Base-by-base conservation (phyloP, 2,888 invertebrate species). In the Lasius fuliginosus region DNA sequence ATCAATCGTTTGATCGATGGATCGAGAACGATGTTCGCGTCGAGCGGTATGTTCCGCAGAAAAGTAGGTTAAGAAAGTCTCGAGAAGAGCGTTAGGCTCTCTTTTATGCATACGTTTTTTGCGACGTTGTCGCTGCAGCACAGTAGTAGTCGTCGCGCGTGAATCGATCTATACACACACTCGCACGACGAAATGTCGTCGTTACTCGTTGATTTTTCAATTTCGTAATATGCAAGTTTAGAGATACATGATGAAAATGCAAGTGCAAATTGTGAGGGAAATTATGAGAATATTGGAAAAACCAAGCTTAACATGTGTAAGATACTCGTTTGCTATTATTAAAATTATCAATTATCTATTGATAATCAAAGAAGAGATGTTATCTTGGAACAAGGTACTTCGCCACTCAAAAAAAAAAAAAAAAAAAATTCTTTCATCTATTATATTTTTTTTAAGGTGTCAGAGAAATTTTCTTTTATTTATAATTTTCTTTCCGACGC, bases 21-120 rank as follows among this genome's bases (percentile, higher is more conserved):
- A 83, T 83, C 30, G 73, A 36, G 84, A 73, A 49, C 58, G 58
- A 60, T 40, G 49, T 53, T 62, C 68, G 68, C 82, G 77, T 83
- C 71, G 62, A 49, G 60, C 53, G 40, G 81, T 73, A 81, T 42
- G 79, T 83, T 65, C 49, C 71, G 56, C 42, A 12, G 56, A 36
- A 62, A 87, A 87, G 68, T 87, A 81, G 87, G 87, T 87, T 85
- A 76, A 68, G 77, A 76, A 76, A 77, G 77, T 58, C 56, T 77
- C 30, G 33, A n/a, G 42, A 68, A 58, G 53, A 53, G 77, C 77
- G 56, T 77, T 77, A 77, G 77, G 77, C 68, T n/a, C 30, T 77
- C 77, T 77, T 68, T 77, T 77, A 77, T 77, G 58, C 58, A 77
- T 77, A 77, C 67, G 40, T 30, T 56, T 77, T 77, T 68, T 77